Percentiles rank a stretch among this genome's conserved stretches.
Evolutionary conservation across 2,797 vertebrate species (phyloP).

Genomic region (Anas acuta): DNA sequence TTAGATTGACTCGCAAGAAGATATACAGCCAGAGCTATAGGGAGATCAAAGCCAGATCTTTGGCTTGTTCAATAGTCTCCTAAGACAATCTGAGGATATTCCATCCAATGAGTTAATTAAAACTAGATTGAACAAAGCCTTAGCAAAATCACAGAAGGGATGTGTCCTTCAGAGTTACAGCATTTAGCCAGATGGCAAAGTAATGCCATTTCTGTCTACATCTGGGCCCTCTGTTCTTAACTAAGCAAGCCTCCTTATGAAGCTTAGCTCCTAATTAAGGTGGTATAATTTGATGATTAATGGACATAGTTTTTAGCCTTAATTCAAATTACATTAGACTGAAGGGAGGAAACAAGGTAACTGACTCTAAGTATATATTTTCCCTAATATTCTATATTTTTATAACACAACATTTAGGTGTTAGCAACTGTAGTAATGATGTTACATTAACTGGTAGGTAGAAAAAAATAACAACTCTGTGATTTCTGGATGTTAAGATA

Average conservation of each 20-base stretch:
- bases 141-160: background rate
- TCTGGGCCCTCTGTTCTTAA: background rate
- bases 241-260: background rate
- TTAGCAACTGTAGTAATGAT: background rate
- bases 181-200: background rate
- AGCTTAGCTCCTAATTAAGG: background rate
- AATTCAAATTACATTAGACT: background rate
- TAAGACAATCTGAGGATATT: background rate
- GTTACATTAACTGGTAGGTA: background rate
- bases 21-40: background rate
- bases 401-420: background rate
- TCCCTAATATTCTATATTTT: background rate
- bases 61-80: background rate
- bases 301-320: background rate
- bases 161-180: background rate
- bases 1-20: background rate
- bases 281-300: background rate
- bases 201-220: background rate
- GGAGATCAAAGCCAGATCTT: background rate
- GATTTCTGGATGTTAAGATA: background rate
- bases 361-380: background rate
- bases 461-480: background rate
- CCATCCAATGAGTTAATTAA: background rate
- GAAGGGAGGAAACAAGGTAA: background rate
- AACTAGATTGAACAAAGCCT: background rate